Evolutionary conservation across 2,888 invertebrate genomes (phyloP).

Genomic region (Cancer borealis): DNA sequence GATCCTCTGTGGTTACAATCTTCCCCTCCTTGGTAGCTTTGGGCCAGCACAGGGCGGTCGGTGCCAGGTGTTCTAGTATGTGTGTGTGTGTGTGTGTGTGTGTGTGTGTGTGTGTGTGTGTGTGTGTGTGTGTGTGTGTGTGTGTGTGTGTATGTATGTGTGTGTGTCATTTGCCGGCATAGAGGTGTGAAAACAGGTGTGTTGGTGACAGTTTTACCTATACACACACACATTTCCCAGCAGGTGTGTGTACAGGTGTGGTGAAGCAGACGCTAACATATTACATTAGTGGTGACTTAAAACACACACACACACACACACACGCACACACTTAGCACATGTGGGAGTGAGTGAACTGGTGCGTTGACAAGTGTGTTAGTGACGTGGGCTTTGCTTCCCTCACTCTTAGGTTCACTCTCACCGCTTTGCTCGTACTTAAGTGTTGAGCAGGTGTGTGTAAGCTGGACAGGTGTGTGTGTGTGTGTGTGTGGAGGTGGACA

Average conservation of each 20-base stretch:
- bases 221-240: no score
- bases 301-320: slow-evolving; percentile 14
- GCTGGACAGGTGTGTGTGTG: no score
- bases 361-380: neutral
- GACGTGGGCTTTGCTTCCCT: neutral
- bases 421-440: neutral
- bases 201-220: neutral
- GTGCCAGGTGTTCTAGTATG: neutral
- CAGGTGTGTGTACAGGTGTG: no score
- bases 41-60: no score
- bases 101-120: no score
- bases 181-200: neutral
- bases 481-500: no score
- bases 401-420: neutral
- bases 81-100: neutral
- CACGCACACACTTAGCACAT: neutral
- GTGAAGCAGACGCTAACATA: no score
- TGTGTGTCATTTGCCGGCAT: no score
- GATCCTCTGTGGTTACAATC: neutral
- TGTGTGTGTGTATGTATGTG: no score
- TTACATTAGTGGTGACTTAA: no score
- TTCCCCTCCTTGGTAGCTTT: neutral
- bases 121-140: no score
- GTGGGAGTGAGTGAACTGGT: neutral
- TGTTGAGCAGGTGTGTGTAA: neutral